These are phyloP conservation scores for Cygnus atratus DNA, from an alignment of 2,113 vertebrate genomes.

Conservation along the genomic window DNA sequence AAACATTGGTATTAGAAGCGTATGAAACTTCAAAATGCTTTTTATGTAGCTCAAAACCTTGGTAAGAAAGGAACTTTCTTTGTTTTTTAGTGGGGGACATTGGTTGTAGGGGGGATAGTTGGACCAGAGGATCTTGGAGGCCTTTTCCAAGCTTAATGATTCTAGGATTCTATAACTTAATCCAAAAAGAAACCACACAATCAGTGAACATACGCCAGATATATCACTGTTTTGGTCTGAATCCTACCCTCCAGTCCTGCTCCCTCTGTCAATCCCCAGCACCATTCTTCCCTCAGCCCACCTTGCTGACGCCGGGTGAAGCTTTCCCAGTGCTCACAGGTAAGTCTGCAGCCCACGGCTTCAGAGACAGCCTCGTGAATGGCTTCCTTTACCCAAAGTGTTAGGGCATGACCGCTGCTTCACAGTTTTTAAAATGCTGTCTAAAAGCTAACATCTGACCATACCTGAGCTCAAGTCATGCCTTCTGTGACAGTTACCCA, in stretches of 20 bases:
- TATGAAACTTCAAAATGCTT: not conserved
- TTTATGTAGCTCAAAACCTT: not conserved
- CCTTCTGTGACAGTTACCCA: not conserved
- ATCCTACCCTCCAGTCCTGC: not conserved
- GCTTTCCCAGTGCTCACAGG: not conserved
- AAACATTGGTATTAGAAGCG: not conserved
- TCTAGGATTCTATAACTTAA: not conserved
- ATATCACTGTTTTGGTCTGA: not conserved
- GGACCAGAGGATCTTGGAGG: no score
- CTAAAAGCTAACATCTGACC: not conserved
- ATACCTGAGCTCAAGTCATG: not conserved
- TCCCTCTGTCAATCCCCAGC: not conserved
- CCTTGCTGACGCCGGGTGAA: accelerated
- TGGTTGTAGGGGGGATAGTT: no score
- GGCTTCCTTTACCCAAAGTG: not conserved
- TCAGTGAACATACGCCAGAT: not conserved
- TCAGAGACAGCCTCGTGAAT: not conserved
- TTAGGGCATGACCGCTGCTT: not conserved
- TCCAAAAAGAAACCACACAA: not conserved
- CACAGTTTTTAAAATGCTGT: not conserved
- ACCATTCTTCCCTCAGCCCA: not conserved
- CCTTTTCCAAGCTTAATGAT: no score
- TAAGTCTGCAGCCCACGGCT: not conserved
- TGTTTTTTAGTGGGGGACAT: no score
- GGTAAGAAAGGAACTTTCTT: not conserved